Evolutionary conservation across 2,113 vertebrate genomes (phyloP).

Genomic region (Peromyscus polionotus): DNA sequence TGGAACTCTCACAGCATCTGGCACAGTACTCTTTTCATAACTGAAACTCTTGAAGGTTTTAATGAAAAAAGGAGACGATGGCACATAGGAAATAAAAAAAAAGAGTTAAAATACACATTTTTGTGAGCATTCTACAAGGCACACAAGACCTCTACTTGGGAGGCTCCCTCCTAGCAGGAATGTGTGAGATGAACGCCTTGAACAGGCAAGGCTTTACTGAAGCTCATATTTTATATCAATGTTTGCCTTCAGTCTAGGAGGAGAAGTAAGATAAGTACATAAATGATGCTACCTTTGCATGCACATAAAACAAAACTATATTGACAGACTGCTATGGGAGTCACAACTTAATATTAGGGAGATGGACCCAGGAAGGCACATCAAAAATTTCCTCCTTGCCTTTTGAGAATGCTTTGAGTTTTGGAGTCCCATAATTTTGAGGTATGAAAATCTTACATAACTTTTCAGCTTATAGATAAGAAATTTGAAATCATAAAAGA

Average conservation of each 20-base stretch:
- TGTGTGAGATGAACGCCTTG: background rate
- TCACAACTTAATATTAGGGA: constrained; percentile 57
- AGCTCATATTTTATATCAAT: constrained; percentile 22
- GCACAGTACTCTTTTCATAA: background rate
- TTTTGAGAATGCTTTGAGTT: constrained; percentile 47
- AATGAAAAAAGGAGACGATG: background rate
- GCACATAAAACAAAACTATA: constrained; percentile 26
- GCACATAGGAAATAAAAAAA: background rate
- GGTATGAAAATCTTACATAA: background rate
- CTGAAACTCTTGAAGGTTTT: background rate
- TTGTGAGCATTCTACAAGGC: constrained; percentile 1
- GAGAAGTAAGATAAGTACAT: background rate
- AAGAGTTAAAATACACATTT: background rate
- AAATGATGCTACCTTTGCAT: constrained; percentile 55
- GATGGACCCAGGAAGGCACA: background rate
- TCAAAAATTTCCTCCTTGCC: background rate
- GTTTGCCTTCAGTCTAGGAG: constrained; percentile 15
- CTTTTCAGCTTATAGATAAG: background rate
- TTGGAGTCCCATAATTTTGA: constrained; percentile 37
- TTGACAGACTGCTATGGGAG: constrained; percentile 50
- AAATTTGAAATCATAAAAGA: background rate
- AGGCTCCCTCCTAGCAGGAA: background rate
- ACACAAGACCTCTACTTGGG: background rate
- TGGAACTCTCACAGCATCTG: background rate
- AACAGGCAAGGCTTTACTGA: background rate